Percentiles rank a stretch among this genome's conserved stretches.
Conservation (phyloP, 1,140 invertebrate species). For the Eumaeus atala region DNA sequence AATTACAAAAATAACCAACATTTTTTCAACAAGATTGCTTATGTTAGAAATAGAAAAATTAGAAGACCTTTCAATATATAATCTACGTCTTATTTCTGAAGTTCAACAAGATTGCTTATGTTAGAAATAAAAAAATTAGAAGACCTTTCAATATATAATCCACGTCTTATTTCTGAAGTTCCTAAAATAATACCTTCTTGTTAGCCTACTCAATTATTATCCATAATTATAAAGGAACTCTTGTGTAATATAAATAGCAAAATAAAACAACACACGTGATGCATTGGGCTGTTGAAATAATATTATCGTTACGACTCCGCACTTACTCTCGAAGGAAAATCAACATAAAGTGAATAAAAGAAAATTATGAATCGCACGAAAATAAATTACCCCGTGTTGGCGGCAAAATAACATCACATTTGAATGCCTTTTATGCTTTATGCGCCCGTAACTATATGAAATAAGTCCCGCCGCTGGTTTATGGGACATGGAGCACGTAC, state of each 20-base stretch:
- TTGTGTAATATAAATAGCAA: conserved; percentile 34
- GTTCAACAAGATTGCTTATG: too few relatives aligned
- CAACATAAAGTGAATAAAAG: conserved; percentile 75
- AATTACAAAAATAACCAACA: too few relatives aligned
- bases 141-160: too few relatives aligned
- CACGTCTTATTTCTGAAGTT: too few relatives aligned
- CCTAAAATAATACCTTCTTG: not conserved
- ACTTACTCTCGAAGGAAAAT: conserved; percentile 70
- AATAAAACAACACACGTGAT: conserved; percentile 60
- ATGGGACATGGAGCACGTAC: conserved; percentile 66
- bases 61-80: too few relatives aligned
- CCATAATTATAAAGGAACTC: conserved; percentile 26
- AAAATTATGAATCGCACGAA: conserved; percentile 73
- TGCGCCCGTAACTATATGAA: conserved; percentile 70
- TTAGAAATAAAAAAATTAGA: too few relatives aligned
- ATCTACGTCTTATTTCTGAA: too few relatives aligned
- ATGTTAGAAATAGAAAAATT: too few relatives aligned
- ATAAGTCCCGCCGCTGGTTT: conserved; percentile 63
- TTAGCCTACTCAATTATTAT: conserved; percentile 27
- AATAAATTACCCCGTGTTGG: conserved; percentile 72
- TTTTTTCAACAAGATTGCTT: too few relatives aligned
- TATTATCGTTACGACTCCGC: conserved; percentile 71
- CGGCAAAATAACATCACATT: conserved; percentile 74
- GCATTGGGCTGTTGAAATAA: conserved; percentile 71
- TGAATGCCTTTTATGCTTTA: conserved; percentile 74